Evolutionary conservation across 2,888 invertebrate species (phyloP), one percentile per base, ranked within the genome.

Genomic region (Philonicus albiceps): DNA sequence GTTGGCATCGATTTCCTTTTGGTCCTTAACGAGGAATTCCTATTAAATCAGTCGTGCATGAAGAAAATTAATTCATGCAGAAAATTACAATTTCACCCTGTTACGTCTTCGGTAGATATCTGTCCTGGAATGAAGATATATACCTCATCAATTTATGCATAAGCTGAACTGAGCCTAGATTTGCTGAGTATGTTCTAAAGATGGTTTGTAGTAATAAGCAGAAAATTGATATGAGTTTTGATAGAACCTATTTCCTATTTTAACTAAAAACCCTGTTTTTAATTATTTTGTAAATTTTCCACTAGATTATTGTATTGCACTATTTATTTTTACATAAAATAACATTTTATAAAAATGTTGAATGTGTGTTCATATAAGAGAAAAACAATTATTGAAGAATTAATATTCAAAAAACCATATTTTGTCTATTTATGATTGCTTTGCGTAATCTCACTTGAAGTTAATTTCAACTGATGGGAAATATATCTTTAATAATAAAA

Each of bases 21-120:
- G 64, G 22, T 40, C 76, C 37, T 76, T 76, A 40, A 76, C 76
- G 76, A 76, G 76, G 40, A 76, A 37, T 76, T 76, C 76, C 76
- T 37, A 76, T 76, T 76, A 76, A 40, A 40, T 16, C 80, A 80
- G 53, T 53, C 53, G 80, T 80, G 80, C 80, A 53, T 80, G 53
- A 53, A 80, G 80, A 53, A 53, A 80, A 80, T 80, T 80, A 80
- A 53, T 80, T 80, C 80, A 80, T 80, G 80, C 53, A 80, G 80
- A 80, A 80, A 80, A 80, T 80, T 80, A 80, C 80, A 80, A 80
- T 80, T 80, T 80, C 80, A 53, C 80, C 80, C 53, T 80, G 80
- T 53, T 80, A 80, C 27, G 80, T 49, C 80, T 80, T 22, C 31
- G 27, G 49, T 80, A 16, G 49, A 30, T 27, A 53, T 80, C 49